Conservation (phyloP, 2,888 invertebrate species). For the Galerucella nymphaeae region DNA sequence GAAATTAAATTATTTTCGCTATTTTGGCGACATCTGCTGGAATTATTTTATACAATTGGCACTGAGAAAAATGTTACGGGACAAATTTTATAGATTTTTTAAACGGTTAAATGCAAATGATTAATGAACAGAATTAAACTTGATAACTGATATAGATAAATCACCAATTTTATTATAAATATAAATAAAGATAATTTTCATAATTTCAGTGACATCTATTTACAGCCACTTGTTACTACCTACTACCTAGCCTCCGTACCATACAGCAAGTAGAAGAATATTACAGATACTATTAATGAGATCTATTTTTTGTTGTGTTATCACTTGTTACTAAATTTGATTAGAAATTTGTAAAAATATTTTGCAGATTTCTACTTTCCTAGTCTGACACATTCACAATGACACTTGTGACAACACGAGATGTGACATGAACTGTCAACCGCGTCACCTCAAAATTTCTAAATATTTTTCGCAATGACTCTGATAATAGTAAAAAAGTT, state of each 20-base stretch:
- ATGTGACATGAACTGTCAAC: slow-evolving; percentile 29
- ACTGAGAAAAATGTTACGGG: background rate
- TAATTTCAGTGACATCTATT: background rate
- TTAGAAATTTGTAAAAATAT: background rate
- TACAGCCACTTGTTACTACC: background rate
- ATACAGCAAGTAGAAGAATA: background rate
- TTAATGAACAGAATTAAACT: background rate
- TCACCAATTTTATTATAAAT: background rate
- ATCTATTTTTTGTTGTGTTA: no score
- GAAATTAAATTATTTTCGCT: background rate
- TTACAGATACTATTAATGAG: no score
- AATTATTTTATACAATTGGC: background rate
- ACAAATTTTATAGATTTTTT: background rate
- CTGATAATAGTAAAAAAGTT: slow-evolving; percentile 41
- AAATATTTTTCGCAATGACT: slow-evolving; percentile 35
- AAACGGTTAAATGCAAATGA: background rate
- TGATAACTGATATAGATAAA: background rate
- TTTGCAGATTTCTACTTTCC: slow-evolving; percentile 9
- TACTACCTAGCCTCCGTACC: background rate
- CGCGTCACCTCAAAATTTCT: slow-evolving; percentile 43
- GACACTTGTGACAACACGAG: slow-evolving; percentile 36
- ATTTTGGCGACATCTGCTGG: slow-evolving; percentile 14
- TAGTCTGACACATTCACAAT: slow-evolving; percentile 3
- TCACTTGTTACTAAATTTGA: background rate
- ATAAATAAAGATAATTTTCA: background rate